phyloP scores from a whole-genome alignment of 1,140 invertebrate species.

The Melitaea cinxia region DNA sequence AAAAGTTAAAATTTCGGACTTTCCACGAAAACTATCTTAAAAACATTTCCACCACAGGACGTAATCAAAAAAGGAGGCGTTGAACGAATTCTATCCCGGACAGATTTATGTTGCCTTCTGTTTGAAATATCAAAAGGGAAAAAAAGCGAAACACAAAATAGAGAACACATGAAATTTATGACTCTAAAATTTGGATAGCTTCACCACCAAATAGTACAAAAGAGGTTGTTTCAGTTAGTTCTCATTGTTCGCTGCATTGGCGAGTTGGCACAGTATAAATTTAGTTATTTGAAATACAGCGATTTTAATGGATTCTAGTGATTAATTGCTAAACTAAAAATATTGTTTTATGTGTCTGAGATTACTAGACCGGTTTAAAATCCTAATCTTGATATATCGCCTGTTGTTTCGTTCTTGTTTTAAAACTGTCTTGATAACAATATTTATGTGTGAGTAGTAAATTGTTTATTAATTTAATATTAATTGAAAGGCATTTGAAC shows the following conservation, averaged over 20 bases:
- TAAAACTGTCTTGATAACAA: too few species aligned
- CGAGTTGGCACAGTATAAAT: slow-evolving; percentile 37
- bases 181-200: slow-evolving; percentile 42
- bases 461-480: too few species aligned
- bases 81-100: slow-evolving; percentile 19
- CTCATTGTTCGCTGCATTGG: slow-evolving; percentile 21
- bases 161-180: slow-evolving; percentile 39
- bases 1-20: too few species aligned
- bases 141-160: slow-evolving; percentile 26
- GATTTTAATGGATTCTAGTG: slow-evolving; percentile 27
- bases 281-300: slow-evolving; percentile 37
- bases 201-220: slow-evolving; percentile 34
- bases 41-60: not conserved
- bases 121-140: slow-evolving; percentile 19
- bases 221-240: slow-evolving; percentile 24
- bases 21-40: not conserved
- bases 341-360: slow-evolving; percentile 5
- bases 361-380: slow-evolving; percentile 7
- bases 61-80: slow-evolving; percentile 23
- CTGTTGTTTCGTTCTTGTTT: too few species aligned
- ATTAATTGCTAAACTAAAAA: slow-evolving; percentile 24
- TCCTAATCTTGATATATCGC: slow-evolving; percentile 6
- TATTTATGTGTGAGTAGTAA: too few species aligned
- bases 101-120: slow-evolving; percentile 28
- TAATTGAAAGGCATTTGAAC: too few species aligned